Evolutionary conservation across 2,113 vertebrate genomes (phyloP).

Genomic region (Mixornis gularis): DNA sequence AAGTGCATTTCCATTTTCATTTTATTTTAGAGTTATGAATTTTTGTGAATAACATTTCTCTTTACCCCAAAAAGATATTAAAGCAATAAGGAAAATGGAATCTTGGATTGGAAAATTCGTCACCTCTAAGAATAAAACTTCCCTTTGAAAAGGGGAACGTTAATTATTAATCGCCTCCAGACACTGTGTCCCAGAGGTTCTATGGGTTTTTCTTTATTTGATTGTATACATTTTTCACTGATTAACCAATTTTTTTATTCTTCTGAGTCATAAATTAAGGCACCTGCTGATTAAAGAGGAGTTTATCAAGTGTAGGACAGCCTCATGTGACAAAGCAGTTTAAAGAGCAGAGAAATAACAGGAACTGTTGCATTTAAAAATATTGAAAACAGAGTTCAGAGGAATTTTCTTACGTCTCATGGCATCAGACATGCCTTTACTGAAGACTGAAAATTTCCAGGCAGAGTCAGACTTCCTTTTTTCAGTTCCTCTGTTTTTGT

Average conservation of each 20-base stretch:
- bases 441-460: not conserved
- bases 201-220: not conserved
- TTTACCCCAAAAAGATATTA: not conserved
- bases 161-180: slow-evolving; percentile 7
- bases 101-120: not conserved
- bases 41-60: not conserved
- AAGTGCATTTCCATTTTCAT: not conserved
- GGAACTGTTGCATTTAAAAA: not conserved
- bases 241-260: not conserved
- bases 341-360: not conserved
- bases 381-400: not conserved
- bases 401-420: not conserved
- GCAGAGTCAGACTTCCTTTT: not conserved
- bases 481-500: not conserved
- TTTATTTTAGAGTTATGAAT: not conserved
- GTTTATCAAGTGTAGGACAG: not conserved
- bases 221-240: slow-evolving; percentile 22
- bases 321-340: not conserved
- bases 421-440: accelerated
- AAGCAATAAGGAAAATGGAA: not conserved
- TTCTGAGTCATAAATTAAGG: slow-evolving; percentile 3
- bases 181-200: not conserved
- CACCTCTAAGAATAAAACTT: not conserved
- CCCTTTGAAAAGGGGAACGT: not conserved
- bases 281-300: slow-evolving; percentile 19